A percentile compares a stretch with the other conserved stretches of the same genome.
phyloP scores from a whole-genome alignment of 1,140 invertebrate genomes.

The Rhagoletis zephyria region DNA sequence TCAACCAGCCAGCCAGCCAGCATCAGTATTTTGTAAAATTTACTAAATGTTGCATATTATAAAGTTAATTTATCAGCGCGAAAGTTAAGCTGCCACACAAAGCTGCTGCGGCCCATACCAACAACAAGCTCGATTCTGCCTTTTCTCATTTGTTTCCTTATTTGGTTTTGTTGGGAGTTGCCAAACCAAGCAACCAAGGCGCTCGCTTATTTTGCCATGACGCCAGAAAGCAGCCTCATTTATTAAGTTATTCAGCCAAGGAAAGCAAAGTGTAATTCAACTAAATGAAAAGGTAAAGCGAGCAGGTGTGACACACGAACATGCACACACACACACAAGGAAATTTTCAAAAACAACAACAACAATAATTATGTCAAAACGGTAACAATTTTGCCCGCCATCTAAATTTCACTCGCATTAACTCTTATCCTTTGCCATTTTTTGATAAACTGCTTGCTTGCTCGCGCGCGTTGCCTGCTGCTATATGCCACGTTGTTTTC shows the following conservation, averaged over 20 bases:
- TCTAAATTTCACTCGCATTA: background rate
- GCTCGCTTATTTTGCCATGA: background rate
- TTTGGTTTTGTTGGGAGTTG: background rate
- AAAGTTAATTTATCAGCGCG: conserved; percentile 42
- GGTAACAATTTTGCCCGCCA: background rate
- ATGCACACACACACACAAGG: background rate
- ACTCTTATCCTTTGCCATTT: conserved; percentile 13
- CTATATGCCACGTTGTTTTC: background rate
- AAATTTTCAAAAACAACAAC: background rate
- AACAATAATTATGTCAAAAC: background rate
- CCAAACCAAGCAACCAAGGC: background rate
- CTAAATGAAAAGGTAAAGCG: background rate
- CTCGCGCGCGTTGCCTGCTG: background rate
- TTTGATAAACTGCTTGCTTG: conserved; percentile 11
- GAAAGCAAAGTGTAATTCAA: conserved; percentile 1
- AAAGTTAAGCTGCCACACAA: conserved; percentile 44
- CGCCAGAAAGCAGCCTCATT: background rate
- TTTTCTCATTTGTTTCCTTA: background rate
- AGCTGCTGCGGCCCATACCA: background rate
- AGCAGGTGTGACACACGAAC: background rate
- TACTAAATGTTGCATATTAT: conserved; percentile 49
- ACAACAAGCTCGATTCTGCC: background rate
- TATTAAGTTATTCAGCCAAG: conserved; percentile 10
- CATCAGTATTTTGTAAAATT: conserved; percentile 13
- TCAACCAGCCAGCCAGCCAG: conserved; percentile 8